These are phyloP conservation scores for Peromyscus nudipes DNA, from an alignment of 2,797 vertebrate species.

Conservation along the genomic window DNA sequence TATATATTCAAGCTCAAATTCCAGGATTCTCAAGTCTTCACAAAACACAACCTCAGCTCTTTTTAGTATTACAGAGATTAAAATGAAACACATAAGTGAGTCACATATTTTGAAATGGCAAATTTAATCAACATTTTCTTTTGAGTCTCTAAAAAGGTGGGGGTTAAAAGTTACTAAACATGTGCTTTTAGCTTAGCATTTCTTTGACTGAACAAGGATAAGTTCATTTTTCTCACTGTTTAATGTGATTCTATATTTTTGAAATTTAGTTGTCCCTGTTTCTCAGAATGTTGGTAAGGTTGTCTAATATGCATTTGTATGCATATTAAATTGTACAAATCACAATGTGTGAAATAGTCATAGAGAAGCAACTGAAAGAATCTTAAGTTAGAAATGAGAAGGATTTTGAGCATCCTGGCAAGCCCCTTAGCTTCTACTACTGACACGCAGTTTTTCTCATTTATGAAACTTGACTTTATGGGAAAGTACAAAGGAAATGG, in stretches of 20 bases:
- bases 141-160: background rate
- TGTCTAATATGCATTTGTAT: background rate
- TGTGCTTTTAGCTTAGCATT: background rate
- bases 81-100: background rate
- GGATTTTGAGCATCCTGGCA: background rate
- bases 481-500: constrained; percentile 15
- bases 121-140: background rate
- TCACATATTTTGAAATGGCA: constrained; percentile 19
- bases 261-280: background rate
- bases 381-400: background rate
- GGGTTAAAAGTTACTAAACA: background rate
- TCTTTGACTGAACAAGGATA: background rate
- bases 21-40: background rate
- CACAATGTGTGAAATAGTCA: background rate
- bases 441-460: background rate
- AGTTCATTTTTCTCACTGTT: background rate
- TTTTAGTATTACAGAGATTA: background rate
- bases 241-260: background rate
- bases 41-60: constrained; percentile 13
- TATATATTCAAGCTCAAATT: constrained; percentile 7
- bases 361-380: background rate
- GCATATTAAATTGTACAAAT: background rate
- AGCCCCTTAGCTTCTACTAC: background rate
- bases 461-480: background rate
- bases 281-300: background rate